Base-by-base conservation (phyloP, 92 coral and sea anemone genomes). In the Phenganax subtilis region DNA sequence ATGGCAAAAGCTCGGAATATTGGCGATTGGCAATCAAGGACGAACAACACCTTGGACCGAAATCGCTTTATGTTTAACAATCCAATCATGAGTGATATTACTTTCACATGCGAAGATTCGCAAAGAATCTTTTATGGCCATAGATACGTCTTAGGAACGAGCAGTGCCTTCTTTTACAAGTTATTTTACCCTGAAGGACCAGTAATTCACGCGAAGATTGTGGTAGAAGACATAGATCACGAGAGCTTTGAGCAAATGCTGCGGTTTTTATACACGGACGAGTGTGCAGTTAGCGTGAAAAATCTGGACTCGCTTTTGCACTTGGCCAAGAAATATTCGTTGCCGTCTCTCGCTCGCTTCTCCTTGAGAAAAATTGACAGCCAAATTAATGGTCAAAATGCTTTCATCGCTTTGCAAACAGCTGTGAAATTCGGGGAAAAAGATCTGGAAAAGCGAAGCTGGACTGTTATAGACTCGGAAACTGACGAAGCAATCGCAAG, bases 311-410 rank as follows among this genome's bases (percentile, higher is more conserved):
- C 76, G 37, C 80, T 88, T 29, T 10, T 85, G 71, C 76, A 88
- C 71, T 74, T 88, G 29, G 89, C 89, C 64, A 77, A 88, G 80
- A 85, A 88, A 62, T 88, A 88, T 71, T 76, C 72, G 76, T 67
- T 88, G 47, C 87, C 89, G 16, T 86, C 85, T 7, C 81, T 89
- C 55, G 82, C 37, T 31, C 72, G 87, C 66, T 68, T 84, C 63
- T 89, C 90, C 78, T 11, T 85, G 4, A 75, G 57, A 12, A 72
- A 52, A 57, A 70, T 89, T 12, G 16, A 64, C 69, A 29, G 57
- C 6, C 58, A 75, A 12, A 2, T 84, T 11, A 73, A 74, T 10
- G 76, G 88, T 3, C 76, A 88, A 16, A 85, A 89, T 57, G 90
- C 85, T n/a, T 77, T 89, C 37, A 57, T 67, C 25, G 84, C 84